Conservation (phyloP, 1,140 invertebrate genomes). For the Meloidogyne hapla region DNA sequence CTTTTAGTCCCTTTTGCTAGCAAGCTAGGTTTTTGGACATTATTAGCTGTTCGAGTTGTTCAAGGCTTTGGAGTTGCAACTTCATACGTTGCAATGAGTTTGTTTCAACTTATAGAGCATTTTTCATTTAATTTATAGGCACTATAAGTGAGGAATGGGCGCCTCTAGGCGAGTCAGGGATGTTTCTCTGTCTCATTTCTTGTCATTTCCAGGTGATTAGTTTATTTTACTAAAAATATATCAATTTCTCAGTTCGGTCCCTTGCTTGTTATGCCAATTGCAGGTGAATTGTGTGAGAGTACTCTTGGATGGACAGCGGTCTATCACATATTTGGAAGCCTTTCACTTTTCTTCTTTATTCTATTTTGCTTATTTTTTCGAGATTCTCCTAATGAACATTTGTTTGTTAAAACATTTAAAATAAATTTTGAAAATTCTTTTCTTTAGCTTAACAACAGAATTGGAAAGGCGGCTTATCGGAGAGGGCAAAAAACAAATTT, state of each 20-base stretch:
- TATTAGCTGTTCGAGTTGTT: conserved; percentile 6
- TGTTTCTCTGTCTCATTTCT: not conserved
- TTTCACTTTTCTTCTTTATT: not conserved
- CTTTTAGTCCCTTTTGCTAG: conserved; percentile 8
- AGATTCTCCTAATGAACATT: conserved; percentile 1
- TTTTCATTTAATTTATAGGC: not conserved
- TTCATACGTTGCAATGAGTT: conserved; percentile 2
- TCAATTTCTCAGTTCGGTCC: not conserved
- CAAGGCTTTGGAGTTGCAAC: not conserved
- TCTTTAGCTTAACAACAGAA: not conserved
- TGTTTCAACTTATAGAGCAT: not conserved
- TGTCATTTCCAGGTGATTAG: not conserved
- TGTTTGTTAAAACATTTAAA: not conserved
- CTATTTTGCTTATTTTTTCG: not conserved
- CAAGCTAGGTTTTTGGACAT: not conserved
- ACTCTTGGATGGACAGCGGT: not conserved
- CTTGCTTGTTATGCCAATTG: not conserved
- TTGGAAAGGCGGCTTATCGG: not conserved
- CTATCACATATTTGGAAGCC: not conserved
- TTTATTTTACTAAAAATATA: not conserved
- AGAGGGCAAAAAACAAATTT: not conserved
- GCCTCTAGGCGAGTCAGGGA: not conserved
- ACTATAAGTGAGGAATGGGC: not conserved
- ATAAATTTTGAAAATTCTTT: not conserved
- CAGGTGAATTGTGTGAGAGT: not conserved